A percentile compares a stretch with the other conserved stretches of the same genome.
phyloP scores from a whole-genome alignment of 1,140 invertebrate genomes.

The Drosophila sp. region DNA sequence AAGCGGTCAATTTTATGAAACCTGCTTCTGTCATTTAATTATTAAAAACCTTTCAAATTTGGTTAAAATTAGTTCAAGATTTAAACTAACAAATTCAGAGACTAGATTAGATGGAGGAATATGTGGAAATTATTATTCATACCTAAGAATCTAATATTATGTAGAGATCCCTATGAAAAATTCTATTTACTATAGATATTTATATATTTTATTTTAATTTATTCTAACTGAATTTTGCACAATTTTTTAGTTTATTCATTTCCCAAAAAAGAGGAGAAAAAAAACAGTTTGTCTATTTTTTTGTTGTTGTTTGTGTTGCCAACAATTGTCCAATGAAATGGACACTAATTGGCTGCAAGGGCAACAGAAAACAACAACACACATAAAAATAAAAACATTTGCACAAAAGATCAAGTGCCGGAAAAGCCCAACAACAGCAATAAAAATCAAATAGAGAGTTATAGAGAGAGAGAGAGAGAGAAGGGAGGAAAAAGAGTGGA shows the following conservation, averaged over 20 bases:
- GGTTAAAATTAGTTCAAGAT: too few species aligned
- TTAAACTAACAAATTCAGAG: too few species aligned
- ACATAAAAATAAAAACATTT: constrained; percentile 45
- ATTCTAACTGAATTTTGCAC: not conserved
- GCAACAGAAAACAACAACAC: constrained; percentile 54
- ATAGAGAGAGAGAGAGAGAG: constrained; percentile 28
- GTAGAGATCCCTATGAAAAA: too few species aligned
- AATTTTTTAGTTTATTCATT: not conserved
- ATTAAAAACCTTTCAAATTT: too few species aligned
- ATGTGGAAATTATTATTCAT: too few species aligned
- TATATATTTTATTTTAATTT: not conserved
- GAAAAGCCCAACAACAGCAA: constrained; percentile 55
- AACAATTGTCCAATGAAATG: constrained; percentile 71
- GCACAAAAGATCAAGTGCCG: constrained; percentile 54
- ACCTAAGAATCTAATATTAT: too few species aligned
- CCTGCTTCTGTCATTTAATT: too few species aligned
- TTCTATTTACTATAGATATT: too few species aligned
- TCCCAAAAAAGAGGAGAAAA: not conserved
- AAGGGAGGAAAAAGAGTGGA: constrained; percentile 37
- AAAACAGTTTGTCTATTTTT: not conserved
- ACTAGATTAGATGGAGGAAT: too few species aligned
- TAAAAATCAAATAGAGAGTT: constrained; percentile 28
- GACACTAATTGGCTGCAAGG: constrained; percentile 78
- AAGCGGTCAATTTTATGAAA: too few species aligned
- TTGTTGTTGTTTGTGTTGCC: constrained; percentile 34